These are phyloP conservation scores for Garrulus glandarius DNA, from an alignment of 2,797 vertebrate species.

Conservation along the genomic window DNA sequence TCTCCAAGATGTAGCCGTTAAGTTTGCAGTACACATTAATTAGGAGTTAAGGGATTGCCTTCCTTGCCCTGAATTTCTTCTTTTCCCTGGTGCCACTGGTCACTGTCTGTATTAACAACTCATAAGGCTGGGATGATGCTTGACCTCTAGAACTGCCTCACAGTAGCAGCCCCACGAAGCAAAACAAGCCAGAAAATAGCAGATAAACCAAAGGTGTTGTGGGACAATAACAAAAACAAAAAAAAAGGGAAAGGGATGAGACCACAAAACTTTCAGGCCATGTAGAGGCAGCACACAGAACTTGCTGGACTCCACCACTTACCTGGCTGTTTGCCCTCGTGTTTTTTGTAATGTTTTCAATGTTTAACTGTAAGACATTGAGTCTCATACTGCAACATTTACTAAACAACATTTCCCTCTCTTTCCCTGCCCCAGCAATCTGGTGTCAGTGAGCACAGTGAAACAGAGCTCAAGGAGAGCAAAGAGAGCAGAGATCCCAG, in stretches of 20 bases:
- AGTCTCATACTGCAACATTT: background rate
- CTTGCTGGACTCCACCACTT: background rate
- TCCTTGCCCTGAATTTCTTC: background rate
- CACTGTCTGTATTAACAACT: background rate
- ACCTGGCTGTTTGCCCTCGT: background rate
- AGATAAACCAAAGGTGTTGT: background rate
- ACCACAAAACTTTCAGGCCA: background rate
- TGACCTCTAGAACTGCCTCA: background rate
- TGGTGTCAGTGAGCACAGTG: background rate
- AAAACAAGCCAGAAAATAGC: background rate
- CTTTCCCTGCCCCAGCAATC: background rate
- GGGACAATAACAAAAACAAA: background rate
- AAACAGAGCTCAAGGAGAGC: background rate
- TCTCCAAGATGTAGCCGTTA: background rate
- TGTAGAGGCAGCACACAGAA: background rate
- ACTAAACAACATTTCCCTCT: background rate
- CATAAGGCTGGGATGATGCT: background rate
- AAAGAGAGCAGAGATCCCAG: background rate
- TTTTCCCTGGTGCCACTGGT: background rate
- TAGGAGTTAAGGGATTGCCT: background rate
- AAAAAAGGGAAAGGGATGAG: background rate
- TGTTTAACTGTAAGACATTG: background rate
- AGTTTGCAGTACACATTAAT: background rate
- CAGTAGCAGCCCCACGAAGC: background rate
- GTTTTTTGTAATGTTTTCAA: background rate